Conservation (phyloP, 92 coral and sea anemone genomes). For the Blastomussa wellsi region DNA sequence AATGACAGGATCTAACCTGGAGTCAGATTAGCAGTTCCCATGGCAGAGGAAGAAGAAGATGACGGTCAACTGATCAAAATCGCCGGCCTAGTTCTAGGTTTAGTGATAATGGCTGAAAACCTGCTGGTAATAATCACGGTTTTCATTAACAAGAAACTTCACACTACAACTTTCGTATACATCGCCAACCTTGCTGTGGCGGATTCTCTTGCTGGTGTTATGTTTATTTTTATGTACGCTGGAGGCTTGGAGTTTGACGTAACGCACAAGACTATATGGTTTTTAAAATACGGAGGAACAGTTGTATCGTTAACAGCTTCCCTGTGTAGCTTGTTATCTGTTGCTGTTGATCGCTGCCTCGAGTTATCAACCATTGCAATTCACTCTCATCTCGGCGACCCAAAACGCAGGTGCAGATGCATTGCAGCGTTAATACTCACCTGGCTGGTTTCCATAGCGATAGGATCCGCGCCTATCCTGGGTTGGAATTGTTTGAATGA, state of each 20-base stretch:
- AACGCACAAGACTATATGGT: conserved; percentile 16
- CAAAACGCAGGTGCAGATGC: conserved; percentile 26
- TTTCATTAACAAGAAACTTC: conserved; percentile 9
- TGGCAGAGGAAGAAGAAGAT: conserved; percentile 5
- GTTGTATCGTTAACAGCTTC: conserved; percentile 16
- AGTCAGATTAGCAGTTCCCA: neutral
- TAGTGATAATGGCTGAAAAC: conserved; percentile 12
- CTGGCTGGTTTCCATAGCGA: conserved; percentile 22
- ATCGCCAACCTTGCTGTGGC: conserved; percentile 28
- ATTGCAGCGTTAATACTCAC: conserved; percentile 5
- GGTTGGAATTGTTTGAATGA: conserved; percentile 23
- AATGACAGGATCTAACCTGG: neutral
- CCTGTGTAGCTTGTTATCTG: conserved; percentile 11
- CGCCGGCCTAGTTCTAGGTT: conserved; percentile 15
- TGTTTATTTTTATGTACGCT: conserved; percentile 30
- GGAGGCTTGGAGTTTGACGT: conserved; percentile 23
- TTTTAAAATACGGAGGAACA: conserved; percentile 20
- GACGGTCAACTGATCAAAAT: conserved; percentile 6
- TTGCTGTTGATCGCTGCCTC: conserved; percentile 20
- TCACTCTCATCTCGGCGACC: conserved; percentile 20
- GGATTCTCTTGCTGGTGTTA: conserved; percentile 4
- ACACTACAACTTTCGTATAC: conserved; percentile 12
- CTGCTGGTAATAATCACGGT: conserved; percentile 7
- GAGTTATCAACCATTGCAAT: conserved; percentile 8
- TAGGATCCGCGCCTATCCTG: conserved; percentile 14